These are phyloP conservation scores for Cyprinodon tularosa DNA, from an alignment of 2,113 vertebrate genomes.

Conservation along the genomic window DNA sequence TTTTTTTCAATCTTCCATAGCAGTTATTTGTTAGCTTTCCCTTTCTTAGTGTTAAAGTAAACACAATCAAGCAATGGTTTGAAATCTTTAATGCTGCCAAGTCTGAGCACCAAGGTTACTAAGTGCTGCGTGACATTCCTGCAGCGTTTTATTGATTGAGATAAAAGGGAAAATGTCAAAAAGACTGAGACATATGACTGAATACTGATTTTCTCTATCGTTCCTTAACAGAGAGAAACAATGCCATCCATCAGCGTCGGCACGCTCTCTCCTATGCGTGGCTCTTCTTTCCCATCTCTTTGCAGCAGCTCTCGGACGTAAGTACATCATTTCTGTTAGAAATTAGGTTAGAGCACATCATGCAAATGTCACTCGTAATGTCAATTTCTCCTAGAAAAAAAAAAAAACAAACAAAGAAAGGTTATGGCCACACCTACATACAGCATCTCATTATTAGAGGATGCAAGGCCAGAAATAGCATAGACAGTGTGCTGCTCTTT, in stretches of 20 bases:
- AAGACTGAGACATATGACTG: conserved; percentile 19
- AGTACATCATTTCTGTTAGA: conserved; percentile 53
- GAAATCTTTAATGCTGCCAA: background rate
- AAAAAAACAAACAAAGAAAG: conserved; percentile 19
- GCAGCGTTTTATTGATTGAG: conserved; percentile 33
- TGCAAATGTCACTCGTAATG: background rate
- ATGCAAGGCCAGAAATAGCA: conserved; percentile 47
- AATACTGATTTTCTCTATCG: conserved; percentile 31
- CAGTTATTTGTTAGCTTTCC: background rate
- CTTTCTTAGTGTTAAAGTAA: background rate
- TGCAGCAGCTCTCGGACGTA: conserved; percentile 70
- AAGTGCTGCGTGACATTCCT: conserved; percentile 5
- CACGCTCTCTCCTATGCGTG: conserved; percentile 28
- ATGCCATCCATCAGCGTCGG: conserved; percentile 15
- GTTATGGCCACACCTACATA: conserved; percentile 4
- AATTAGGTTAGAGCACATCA: background rate
- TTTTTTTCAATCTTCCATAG: background rate
- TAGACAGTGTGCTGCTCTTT: conserved; percentile 27
- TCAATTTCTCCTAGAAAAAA: conserved; percentile 2
- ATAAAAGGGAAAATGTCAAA: conserved; percentile 28
- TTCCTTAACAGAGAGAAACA: conserved; percentile 58
- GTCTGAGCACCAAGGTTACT: conserved; percentile 12
- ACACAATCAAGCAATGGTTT: background rate
- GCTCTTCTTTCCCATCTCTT: conserved; percentile 67
- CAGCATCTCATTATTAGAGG: conserved; percentile 34